Conservation (phyloP, 2,888 invertebrate genomes). For the Galerucella calmariensis region DNA sequence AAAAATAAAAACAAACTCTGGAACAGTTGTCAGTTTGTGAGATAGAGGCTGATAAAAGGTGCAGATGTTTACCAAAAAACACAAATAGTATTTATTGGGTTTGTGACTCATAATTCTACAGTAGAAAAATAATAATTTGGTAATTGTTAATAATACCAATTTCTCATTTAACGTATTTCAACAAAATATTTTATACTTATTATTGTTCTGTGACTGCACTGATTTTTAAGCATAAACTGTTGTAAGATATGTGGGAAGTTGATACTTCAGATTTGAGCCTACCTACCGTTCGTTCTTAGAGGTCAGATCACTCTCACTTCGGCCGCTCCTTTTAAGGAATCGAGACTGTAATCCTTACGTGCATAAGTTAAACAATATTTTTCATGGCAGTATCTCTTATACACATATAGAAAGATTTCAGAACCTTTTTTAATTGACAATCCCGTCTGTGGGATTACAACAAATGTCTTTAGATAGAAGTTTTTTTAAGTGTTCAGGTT, state of each 20-base stretch:
- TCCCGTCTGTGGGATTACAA: background rate
- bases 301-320: conserved; percentile 47
- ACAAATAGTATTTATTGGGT: no score
- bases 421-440: background rate
- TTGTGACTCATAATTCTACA: no score
- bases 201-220: conserved; percentile 1
- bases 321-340: conserved; percentile 45
- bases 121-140: no score
- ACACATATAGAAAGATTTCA: background rate
- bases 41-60: no score
- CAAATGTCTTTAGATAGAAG: background rate
- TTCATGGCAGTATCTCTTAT: conserved; percentile 11
- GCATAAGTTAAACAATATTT: conserved; percentile 17
- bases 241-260: conserved; percentile 40
- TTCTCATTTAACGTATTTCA: background rate
- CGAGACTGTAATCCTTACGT: conserved; percentile 21
- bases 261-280: conserved; percentile 28
- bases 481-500: background rate
- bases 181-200: background rate
- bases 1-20: no score
- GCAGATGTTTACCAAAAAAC: no score
- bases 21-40: no score
- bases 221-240: conserved; percentile 11
- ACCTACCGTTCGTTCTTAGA: conserved; percentile 37
- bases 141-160: no score